These are phyloP conservation scores for Campopleginae sp. DNA, from an alignment of 2,888 invertebrate species.

Conservation along the genomic window DNA sequence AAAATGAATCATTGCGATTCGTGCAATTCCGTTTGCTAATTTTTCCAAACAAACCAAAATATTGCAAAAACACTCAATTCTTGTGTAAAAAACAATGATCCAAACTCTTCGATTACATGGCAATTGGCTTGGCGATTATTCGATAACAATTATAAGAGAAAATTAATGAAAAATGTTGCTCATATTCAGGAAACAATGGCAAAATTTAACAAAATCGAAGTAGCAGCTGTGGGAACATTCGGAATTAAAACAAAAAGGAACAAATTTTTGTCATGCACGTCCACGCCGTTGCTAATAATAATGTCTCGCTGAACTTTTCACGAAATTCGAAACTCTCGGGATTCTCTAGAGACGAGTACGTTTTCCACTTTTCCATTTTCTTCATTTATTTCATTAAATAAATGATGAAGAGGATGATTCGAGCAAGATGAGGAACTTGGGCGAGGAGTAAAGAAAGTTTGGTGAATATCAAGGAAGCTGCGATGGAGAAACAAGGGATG, in stretches of 20 bases:
- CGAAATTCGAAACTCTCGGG: not conserved
- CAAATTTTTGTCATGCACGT: not conserved
- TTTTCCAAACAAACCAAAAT: not conserved
- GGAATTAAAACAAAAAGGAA: not conserved
- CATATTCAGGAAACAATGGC: not conserved
- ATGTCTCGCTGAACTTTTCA: not conserved
- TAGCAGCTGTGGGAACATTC: not conserved
- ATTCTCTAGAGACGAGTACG: not conserved
- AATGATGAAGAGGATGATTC: not conserved
- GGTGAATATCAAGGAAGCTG: slow-evolving; percentile 41
- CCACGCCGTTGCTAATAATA: not conserved
- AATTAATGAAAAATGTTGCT: not conserved
- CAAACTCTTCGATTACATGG: not conserved
- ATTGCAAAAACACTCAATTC: not conserved
- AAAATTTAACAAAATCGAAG: not conserved
- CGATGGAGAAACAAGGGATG: slow-evolving; percentile 31
- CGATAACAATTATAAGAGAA: not conserved
- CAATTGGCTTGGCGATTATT: not conserved
- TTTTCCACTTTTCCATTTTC: not conserved
- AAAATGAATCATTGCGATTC: not conserved
- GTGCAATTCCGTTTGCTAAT: not conserved
- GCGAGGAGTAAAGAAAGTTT: not conserved
- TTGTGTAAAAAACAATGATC: not conserved
- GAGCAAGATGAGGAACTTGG: not conserved
- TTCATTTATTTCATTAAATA: too few species aligned